Conservation (phyloP, 2,113 vertebrate genomes). For the Lampris megalopsis region DNA sequence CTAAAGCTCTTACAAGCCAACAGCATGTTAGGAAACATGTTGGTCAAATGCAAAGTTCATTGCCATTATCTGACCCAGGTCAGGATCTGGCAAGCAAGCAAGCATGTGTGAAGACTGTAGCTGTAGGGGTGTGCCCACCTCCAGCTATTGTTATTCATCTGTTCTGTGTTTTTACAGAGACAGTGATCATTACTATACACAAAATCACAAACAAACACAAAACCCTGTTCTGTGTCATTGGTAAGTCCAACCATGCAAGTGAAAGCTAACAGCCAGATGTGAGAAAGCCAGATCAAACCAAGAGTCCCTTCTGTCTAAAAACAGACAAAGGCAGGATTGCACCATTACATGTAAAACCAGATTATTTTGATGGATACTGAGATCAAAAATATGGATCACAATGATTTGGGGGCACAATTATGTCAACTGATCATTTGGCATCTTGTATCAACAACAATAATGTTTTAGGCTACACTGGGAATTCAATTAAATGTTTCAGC, state of each 20-base stretch:
- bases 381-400: not conserved
- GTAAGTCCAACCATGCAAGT: constrained; percentile 34
- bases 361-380: not conserved
- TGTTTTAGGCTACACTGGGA: not conserved
- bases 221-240: constrained; percentile 11
- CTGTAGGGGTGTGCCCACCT: too few species aligned
- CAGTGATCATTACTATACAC: too few species aligned
- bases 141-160: too few species aligned
- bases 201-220: not conserved
- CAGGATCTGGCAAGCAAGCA: too few species aligned
- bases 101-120: too few species aligned
- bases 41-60: too few species aligned
- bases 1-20: too few species aligned
- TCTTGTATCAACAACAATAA: constrained; percentile 1
- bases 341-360: not conserved
- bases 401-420: constrained; percentile 34
- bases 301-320: not conserved
- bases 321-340: not conserved
- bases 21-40: too few species aligned
- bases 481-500: not conserved
- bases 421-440: constrained; percentile 40
- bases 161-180: too few species aligned
- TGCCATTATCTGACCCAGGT: too few species aligned
- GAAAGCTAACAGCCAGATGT: constrained; percentile 10
- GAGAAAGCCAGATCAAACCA: constrained; percentile 20